These are phyloP conservation scores for Margaritifera margaritifera DNA, from an alignment of 2,888 invertebrate genomes.

Conservation along the genomic window DNA sequence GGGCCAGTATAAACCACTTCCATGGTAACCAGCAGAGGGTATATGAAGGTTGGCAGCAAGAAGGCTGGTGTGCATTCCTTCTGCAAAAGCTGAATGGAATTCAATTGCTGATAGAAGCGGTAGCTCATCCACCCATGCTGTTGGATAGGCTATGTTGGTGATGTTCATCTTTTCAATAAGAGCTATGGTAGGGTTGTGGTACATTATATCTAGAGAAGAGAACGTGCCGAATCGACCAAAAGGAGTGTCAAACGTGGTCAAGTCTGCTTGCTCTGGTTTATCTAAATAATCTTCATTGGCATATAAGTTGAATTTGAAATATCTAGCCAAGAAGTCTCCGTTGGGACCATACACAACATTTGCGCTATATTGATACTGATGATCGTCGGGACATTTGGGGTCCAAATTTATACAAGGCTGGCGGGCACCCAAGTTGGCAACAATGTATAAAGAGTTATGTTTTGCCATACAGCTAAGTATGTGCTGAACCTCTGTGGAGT, in stretches of 20 bases:
- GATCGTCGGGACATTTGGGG: slow-evolving; percentile 19
- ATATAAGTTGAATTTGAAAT: slow-evolving; percentile 75
- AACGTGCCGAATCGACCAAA: slow-evolving; percentile 78
- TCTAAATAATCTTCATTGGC: slow-evolving; percentile 72
- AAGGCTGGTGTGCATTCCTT: slow-evolving; percentile 25
- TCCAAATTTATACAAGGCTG: slow-evolving; percentile 19
- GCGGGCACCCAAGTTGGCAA: slow-evolving; percentile 31
- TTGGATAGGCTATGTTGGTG: slow-evolving; percentile 80
- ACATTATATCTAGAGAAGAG: slow-evolving; percentile 87
- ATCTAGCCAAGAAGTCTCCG: slow-evolving; percentile 73
- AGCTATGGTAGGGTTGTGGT: slow-evolving; percentile 80
- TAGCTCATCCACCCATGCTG: slow-evolving; percentile 69
- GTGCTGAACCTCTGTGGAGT: slow-evolving; percentile 17
- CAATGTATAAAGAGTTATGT: slow-evolving; percentile 26
- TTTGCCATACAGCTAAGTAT: slow-evolving; percentile 36
- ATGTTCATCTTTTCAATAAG: slow-evolving; percentile 76
- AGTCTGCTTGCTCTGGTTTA: slow-evolving; percentile 38
- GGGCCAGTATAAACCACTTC: slow-evolving; percentile 37
- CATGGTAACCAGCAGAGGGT: slow-evolving; percentile 20
- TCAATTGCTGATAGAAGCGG: slow-evolving; percentile 29
- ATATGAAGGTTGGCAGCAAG: slow-evolving; percentile 29
- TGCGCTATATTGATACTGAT: slow-evolving; percentile 22
- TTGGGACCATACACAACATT: slow-evolving; percentile 28
- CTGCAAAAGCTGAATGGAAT: slow-evolving; percentile 33
- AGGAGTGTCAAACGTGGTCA: slow-evolving; percentile 46